These are phyloP conservation scores for Pasiphila rectangulata DNA, from an alignment of 2,888 invertebrate species.

Conservation along the genomic window DNA sequence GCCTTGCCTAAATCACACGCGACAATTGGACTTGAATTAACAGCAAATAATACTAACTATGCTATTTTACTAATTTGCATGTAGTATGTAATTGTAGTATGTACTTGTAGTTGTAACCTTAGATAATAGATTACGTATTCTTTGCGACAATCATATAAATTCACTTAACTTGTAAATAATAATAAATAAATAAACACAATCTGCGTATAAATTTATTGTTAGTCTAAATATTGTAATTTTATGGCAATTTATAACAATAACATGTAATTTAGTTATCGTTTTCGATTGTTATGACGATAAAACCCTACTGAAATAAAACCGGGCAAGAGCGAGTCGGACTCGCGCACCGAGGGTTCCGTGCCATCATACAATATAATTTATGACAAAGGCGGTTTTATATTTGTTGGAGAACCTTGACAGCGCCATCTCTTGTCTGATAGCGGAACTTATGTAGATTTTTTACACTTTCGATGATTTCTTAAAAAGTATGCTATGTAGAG, in stretches of 20 bases:
- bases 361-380: too few species aligned
- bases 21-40: conserved; percentile 53
- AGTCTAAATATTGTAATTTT: background rate
- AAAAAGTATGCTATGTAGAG: too few species aligned
- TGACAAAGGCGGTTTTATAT: too few species aligned
- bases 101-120: background rate
- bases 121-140: background rate
- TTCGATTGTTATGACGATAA: background rate
- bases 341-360: too few species aligned
- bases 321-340: too few species aligned
- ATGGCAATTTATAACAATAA: background rate
- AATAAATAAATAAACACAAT: too few species aligned
- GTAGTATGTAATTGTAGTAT: conserved; percentile 10
- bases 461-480: too few species aligned
- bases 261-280: background rate
- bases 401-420: too few species aligned
- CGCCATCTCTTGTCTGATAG: too few species aligned
- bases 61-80: conserved; percentile 25
- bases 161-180: too few species aligned
- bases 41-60: conserved; percentile 29
- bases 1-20: conserved; percentile 39
- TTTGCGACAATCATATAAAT: background rate
- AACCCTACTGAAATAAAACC: too few species aligned
- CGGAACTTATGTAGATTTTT: too few species aligned
- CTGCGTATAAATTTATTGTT: background rate